Evolutionary conservation across 2,113 vertebrate genomes (phyloP).

Genomic region (Lophius piscatorius): DNA sequence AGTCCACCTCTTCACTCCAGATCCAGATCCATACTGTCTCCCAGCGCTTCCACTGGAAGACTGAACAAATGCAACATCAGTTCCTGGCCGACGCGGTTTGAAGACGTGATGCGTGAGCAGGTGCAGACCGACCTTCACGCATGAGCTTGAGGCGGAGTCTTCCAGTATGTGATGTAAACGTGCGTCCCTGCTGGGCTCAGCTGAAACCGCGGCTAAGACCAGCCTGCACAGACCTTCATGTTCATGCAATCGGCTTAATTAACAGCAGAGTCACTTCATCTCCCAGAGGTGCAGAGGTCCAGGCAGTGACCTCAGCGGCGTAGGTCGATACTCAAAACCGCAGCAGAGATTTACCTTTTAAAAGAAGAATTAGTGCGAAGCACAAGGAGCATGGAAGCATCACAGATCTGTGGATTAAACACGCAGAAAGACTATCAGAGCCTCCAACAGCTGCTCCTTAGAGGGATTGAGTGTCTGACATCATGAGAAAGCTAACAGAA

Average conservation of each 20-base stretch:
- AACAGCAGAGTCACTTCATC: slow-evolving; percentile 41
- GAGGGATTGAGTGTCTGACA: neutral
- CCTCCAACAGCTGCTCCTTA: slow-evolving; percentile 12
- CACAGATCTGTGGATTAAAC: slow-evolving; percentile 20
- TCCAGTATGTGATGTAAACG: too few species aligned
- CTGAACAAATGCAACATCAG: slow-evolving; percentile 34
- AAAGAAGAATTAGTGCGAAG: slow-evolving; percentile 33
- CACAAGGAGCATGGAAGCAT: slow-evolving; percentile 6
- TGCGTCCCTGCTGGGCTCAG: too few species aligned
- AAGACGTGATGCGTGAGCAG: neutral
- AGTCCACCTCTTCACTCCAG: too few species aligned
- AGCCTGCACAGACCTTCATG: slow-evolving; percentile 19
- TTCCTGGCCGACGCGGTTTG: neutral
- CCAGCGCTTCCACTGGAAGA: slow-evolving; percentile 26
- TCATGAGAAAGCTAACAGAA: too few species aligned
- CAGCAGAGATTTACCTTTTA: slow-evolving; percentile 21
- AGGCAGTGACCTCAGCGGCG: slow-evolving; percentile 25
- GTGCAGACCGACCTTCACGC: too few species aligned
- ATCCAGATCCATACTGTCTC: slow-evolving; percentile 71
- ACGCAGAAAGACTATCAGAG: slow-evolving; percentile 12
- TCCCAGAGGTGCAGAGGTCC: slow-evolving; percentile 15
- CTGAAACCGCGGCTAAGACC: too few species aligned
- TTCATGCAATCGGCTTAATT: slow-evolving; percentile 24
- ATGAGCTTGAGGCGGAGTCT: too few species aligned
- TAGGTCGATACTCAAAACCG: slow-evolving; percentile 54